A percentile compares a stretch with the other conserved stretches of the same genome.
Evolutionary conservation across 2,113 vertebrate genomes (phyloP).

Genomic region (Illadopsis cleaveri): DNA sequence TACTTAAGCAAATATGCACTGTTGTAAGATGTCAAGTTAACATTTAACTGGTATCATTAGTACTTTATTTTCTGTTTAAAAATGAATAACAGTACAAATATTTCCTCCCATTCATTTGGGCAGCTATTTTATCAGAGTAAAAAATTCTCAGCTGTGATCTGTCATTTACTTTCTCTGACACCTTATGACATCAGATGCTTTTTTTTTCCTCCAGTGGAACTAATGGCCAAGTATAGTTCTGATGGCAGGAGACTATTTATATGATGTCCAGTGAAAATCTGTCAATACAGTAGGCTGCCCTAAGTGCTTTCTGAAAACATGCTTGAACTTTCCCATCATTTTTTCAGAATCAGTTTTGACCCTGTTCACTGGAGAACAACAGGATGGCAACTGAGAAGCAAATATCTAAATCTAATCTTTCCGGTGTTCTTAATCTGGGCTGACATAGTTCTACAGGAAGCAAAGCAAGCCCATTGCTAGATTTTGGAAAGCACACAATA

Average conservation of each 20-base stretch:
- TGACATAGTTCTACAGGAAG: neutral
- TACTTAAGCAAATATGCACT: neutral
- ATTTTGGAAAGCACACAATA: neutral
- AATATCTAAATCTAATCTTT: constrained; percentile 29
- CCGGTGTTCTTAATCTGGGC: neutral
- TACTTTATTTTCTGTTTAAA: neutral
- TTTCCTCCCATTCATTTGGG: neutral
- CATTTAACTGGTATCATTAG: neutral
- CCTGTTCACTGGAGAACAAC: neutral
- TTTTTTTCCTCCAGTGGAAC: neutral
- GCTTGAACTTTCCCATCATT: neutral
- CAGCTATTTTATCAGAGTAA: neutral
- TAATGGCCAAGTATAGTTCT: neutral
- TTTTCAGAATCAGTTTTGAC: neutral
- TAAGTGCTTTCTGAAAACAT: neutral
- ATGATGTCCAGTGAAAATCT: neutral
- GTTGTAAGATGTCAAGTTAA: neutral
- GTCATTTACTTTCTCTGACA: neutral
- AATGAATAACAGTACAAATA: neutral
- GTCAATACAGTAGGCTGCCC: neutral
- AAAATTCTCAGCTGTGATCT: neutral
- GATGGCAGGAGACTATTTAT: neutral
- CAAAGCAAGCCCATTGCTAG: neutral
- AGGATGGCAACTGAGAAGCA: neutral
- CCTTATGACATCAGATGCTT: neutral